A percentile compares a stretch with the other conserved stretches of the same genome.
Evolutionary conservation across 2,797 vertebrate genomes (phyloP).

Genomic region (Australoheros facetus): DNA sequence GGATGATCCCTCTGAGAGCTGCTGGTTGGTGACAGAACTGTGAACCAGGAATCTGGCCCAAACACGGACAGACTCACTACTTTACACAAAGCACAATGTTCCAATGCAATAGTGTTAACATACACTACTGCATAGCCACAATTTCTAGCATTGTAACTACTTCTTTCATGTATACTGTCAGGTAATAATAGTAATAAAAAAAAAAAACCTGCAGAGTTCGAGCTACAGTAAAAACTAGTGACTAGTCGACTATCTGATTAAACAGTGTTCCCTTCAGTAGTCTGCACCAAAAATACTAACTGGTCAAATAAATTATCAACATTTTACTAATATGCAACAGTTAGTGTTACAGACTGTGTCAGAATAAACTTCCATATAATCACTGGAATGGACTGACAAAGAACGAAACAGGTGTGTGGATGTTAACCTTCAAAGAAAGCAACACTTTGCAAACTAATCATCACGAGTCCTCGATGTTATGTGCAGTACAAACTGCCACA

Average conservation of each 20-base stretch:
- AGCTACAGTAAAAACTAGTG: no score
- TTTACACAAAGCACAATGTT: not conserved
- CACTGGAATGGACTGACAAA: not conserved
- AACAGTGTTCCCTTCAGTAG: not conserved
- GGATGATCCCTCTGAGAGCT: not conserved
- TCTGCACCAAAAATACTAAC: not conserved
- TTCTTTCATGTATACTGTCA: no score
- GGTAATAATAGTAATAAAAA: no score
- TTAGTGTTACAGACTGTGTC: not conserved
- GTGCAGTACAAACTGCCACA: not conserved
- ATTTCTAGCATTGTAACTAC: not conserved
- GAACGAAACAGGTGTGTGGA: not conserved
- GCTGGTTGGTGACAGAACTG: not conserved
- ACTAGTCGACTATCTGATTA: not conserved
- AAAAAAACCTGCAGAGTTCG: no score
- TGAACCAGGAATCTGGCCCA: not conserved
- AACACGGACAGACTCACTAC: not conserved
- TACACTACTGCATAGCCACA: not conserved
- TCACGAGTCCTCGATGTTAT: fast-evolving
- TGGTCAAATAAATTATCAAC: not conserved
- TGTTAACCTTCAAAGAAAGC: not conserved
- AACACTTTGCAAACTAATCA: not conserved
- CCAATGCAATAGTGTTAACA: not conserved
- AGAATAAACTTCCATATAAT: not conserved
- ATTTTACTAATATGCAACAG: not conserved